Percentiles rank a stretch among this genome's conserved stretches.
Evolutionary conservation across 1,140 invertebrate species (phyloP).

Genomic region (Lineus longissimus): DNA sequence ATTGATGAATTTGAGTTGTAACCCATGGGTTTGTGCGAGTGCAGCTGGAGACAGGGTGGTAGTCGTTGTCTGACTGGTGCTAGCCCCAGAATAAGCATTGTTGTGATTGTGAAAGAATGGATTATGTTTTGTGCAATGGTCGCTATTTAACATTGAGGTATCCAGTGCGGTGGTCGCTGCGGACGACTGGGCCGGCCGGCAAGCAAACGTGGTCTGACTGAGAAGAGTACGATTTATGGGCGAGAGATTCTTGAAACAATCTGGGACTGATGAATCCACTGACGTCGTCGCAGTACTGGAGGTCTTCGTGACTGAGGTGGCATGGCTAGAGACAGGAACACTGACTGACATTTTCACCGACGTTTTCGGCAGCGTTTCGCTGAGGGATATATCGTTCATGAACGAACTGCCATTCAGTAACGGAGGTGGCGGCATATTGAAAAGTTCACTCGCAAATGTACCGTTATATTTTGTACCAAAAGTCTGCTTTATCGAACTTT

Average conservation of each 20-base stretch:
- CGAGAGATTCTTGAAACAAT: not conserved
- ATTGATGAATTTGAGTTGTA: too few species aligned
- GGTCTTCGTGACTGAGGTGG: not conserved
- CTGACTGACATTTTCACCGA: not conserved
- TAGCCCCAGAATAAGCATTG: not conserved
- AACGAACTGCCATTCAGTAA: not conserved
- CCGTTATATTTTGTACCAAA: conserved; percentile 28
- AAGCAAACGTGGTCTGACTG: too few species aligned
- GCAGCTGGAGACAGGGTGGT: too few species aligned
- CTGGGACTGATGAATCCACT: not conserved
- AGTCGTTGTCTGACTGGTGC: not conserved
- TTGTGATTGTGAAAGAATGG: not conserved
- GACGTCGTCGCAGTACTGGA: too few species aligned
- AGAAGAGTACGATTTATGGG: not conserved
- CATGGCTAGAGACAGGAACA: not conserved
- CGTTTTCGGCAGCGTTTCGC: not conserved
- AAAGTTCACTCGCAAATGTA: conserved; percentile 28
- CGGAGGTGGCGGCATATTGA: not conserved
- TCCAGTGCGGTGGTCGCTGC: too few species aligned
- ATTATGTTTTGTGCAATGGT: too few species aligned
- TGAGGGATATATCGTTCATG: not conserved
- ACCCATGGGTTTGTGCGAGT: too few species aligned
- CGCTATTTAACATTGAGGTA: too few species aligned
- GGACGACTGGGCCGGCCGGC: too few species aligned
- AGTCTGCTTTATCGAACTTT: conserved; percentile 26